Conservation (phyloP, 2,888 invertebrate genomes). For the Latrodectus elegans region DNA sequence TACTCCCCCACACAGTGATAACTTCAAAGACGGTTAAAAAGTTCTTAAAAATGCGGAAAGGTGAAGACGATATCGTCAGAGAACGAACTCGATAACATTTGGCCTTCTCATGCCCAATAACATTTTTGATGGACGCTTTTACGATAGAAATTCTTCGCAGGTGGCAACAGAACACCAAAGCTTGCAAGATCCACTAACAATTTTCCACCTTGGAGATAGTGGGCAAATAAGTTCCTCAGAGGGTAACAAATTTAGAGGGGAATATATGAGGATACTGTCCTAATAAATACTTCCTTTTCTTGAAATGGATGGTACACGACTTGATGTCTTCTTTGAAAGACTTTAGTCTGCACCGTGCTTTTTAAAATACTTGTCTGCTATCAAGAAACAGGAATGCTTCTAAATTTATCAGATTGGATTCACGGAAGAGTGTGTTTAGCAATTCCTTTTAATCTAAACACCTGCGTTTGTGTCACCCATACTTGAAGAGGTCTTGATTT, state of each 20-base stretch:
- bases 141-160: constrained; percentile 13
- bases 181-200: not conserved
- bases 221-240: not conserved
- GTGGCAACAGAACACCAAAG: constrained; percentile 15
- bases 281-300: not conserved
- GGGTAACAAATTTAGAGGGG: not conserved
- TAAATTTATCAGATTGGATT: too few relatives aligned
- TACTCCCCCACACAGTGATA: not conserved
- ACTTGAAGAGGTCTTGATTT: too few relatives aligned
- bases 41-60: not conserved
- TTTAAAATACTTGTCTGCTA: too few relatives aligned
- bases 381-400: too few relatives aligned
- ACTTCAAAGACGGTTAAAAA: not conserved
- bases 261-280: not conserved
- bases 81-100: constrained; percentile 3
- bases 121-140: constrained; percentile 19
- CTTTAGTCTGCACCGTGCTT: too few relatives aligned
- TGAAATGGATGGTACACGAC: not conserved
- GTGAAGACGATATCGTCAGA: not conserved
- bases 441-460: too few relatives aligned
- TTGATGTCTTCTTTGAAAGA: not conserved
- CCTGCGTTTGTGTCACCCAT: too few relatives aligned
- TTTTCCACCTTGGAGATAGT: not conserved
- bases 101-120: not conserved
- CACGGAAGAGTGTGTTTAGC: too few relatives aligned